Percentiles rank a stretch among this genome's conserved stretches.
Evolutionary conservation across 2,888 invertebrate genomes (phyloP).

Genomic region (Clostera curtula): DNA sequence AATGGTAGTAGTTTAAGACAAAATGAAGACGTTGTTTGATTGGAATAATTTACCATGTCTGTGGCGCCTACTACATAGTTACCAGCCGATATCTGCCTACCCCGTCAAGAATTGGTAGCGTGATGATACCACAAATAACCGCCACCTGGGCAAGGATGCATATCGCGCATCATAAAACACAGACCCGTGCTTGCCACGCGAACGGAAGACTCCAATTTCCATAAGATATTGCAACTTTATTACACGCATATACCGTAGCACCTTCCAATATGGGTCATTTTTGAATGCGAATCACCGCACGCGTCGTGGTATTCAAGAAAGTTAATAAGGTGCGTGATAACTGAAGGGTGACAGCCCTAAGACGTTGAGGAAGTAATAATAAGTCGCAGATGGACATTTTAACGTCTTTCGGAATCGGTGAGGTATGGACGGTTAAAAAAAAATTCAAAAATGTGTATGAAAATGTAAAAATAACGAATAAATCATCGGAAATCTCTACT

Average conservation of each 20-base stretch:
- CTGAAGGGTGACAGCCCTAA: slow-evolving; percentile 55
- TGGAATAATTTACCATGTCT: no score
- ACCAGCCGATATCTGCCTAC: no score
- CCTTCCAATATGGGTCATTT: slow-evolving; percentile 3
- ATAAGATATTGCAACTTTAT: slow-evolving; percentile 16
- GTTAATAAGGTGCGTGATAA: slow-evolving; percentile 49
- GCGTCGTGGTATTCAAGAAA: slow-evolving; percentile 48
- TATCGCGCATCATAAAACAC: slow-evolving; percentile 36
- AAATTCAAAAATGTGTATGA: no score
- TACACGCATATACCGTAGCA: slow-evolving; percentile 11
- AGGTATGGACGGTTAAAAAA: slow-evolving; percentile 1
- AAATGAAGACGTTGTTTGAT: no score
- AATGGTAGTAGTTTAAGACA: no score
- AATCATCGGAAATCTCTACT: no score
- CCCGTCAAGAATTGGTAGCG: no score
- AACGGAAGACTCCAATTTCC: slow-evolving; percentile 63
- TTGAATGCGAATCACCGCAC: slow-evolving; percentile 21
- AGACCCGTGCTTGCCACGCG: slow-evolving; percentile 58
- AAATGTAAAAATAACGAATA: no score
- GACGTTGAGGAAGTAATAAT: slow-evolving; percentile 27
- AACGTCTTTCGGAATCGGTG: slow-evolving; percentile 14
- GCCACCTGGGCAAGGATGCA: slow-evolving; percentile 35
- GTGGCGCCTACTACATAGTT: no score
- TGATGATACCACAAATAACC: slow-evolving; percentile 16
- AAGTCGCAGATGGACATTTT: slow-evolving; percentile 18